phyloP scores from a whole-genome alignment of 2,888 invertebrate species.

The Leucophenga montana region DNA sequence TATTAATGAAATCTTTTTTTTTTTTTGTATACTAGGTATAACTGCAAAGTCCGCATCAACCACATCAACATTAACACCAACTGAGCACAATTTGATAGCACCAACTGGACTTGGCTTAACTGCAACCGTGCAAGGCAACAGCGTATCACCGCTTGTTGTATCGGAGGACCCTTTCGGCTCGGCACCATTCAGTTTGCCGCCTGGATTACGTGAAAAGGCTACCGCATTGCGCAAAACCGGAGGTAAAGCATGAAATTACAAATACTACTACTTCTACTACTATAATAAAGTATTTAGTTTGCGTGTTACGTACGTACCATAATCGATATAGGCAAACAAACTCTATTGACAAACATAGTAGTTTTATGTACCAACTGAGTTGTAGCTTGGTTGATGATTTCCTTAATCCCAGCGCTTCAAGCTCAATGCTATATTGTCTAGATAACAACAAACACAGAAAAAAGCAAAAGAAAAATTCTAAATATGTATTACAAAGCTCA shows the following conservation, averaged over 20 bases:
- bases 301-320: constrained; percentile 37
- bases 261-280: constrained; percentile 34
- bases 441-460: constrained; percentile 43
- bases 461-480: constrained; percentile 39
- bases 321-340: neutral
- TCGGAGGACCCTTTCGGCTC: constrained; percentile 86
- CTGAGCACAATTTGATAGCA: constrained; percentile 59
- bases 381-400: constrained; percentile 54
- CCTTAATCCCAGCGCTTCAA: constrained; percentile 37
- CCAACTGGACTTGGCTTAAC: constrained; percentile 39
- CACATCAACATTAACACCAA: constrained; percentile 70
- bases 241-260: constrained; percentile 73
- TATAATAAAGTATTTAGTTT: constrained; percentile 17
- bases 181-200: constrained; percentile 85
- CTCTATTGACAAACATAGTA: constrained; percentile 29
- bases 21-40: constrained; percentile 65
- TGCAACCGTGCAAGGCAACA: constrained; percentile 38
- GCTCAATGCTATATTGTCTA: constrained; percentile 47
- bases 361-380: constrained; percentile 64
- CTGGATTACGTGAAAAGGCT: constrained; percentile 74
- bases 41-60: constrained; percentile 72
- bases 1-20: neutral
- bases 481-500: constrained; percentile 14
- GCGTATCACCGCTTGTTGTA: constrained; percentile 67
- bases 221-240: constrained; percentile 72